These are phyloP conservation scores for Cydia amplana DNA, from an alignment of 1,140 invertebrate species.

Conservation along the genomic window DNA sequence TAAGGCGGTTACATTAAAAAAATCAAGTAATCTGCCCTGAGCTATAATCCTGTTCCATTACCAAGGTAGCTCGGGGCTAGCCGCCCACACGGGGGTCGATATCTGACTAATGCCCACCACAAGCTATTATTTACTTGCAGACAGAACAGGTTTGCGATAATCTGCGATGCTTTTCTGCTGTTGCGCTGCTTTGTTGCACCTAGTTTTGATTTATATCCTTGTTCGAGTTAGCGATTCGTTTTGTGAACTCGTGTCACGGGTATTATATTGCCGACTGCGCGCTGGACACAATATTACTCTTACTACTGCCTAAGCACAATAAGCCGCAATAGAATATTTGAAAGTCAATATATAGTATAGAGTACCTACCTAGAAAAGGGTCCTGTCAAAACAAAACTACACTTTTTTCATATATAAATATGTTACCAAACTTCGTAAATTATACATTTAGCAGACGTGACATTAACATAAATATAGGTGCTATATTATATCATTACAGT, in stretches of 20 bases:
- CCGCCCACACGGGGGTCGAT: conserved; percentile 62
- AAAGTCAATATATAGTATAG: neutral
- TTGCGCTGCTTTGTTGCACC: conserved; percentile 47
- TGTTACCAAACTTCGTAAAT: too few relatives aligned
- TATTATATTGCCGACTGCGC: conserved; percentile 5
- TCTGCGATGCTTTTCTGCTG: conserved; percentile 47
- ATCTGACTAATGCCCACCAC: conserved; percentile 67
- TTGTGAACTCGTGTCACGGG: conserved; percentile 27
- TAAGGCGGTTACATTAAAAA: conserved; percentile 16
- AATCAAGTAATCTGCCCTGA: neutral
- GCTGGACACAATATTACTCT: conserved; percentile 19
- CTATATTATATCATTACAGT: too few relatives aligned
- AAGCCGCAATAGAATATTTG: neutral
- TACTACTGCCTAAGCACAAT: neutral
- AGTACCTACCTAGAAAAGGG: neutral
- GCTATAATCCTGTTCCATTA: conserved; percentile 41
- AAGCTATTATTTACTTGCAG: conserved; percentile 60
- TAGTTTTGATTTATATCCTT: conserved; percentile 48
- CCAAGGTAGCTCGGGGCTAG: conserved; percentile 34
- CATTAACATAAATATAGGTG: too few relatives aligned
- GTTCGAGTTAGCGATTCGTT: conserved; percentile 32
- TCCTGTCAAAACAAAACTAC: too few relatives aligned
- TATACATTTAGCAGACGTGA: too few relatives aligned
- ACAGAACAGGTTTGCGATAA: conserved; percentile 66
- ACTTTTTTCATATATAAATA: too few relatives aligned